Conservation (phyloP, 2,797 vertebrate genomes). For the Scolopax bukidnonensis region DNA sequence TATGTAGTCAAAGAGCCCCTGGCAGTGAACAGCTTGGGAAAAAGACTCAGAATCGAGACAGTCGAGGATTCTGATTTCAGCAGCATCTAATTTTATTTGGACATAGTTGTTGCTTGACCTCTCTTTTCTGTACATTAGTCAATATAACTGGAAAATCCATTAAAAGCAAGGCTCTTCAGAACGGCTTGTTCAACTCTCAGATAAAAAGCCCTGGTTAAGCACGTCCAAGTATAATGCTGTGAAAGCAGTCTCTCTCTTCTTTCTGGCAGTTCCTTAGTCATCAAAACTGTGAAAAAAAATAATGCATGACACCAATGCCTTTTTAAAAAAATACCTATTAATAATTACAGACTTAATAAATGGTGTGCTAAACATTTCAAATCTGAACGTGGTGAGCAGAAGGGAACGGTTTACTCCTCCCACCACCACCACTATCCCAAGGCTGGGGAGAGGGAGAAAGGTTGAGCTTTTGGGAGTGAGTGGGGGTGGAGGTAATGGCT, state of each 20-base stretch:
- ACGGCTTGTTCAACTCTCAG: background rate
- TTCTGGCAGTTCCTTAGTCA: conserved; percentile 10
- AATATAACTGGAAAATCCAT: background rate
- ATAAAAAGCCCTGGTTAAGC: background rate
- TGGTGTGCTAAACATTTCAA: background rate
- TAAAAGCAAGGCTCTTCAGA: background rate
- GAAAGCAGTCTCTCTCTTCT: background rate
- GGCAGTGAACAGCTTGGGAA: background rate
- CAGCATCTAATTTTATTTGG: background rate
- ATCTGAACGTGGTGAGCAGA: conserved; percentile 1
- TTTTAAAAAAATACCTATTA: background rate
- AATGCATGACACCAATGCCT: background rate
- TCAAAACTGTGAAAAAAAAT: background rate
- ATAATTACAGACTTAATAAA: conserved; percentile 59
- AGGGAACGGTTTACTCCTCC: conserved; percentile 18
- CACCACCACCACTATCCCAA: background rate
- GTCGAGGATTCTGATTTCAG: background rate
- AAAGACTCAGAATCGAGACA: background rate
- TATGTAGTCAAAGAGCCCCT: background rate
- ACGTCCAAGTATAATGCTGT: background rate
- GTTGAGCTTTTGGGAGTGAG: background rate
- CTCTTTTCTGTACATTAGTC: background rate
- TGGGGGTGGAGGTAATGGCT: background rate
- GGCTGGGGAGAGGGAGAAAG: background rate
- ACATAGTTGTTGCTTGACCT: background rate